A percentile compares a stretch with the other conserved stretches of the same genome.
Conservation (phyloP, 2,797 vertebrate species). For the Myotis daubentonii region DNA sequence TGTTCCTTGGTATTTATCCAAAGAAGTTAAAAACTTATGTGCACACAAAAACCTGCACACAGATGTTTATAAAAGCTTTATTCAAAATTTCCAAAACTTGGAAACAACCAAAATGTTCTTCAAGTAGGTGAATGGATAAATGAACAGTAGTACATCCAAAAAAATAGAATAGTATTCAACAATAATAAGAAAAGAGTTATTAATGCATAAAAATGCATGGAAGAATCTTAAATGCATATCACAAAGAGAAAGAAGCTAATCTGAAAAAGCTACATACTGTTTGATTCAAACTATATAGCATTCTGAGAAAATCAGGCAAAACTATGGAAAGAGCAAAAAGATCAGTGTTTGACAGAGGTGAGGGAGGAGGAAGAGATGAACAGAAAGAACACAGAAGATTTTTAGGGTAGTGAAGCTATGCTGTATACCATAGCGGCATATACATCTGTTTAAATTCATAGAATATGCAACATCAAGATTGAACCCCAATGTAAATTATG, state of each 20-base stretch:
- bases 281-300: background rate
- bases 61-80: background rate
- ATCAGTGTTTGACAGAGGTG: background rate
- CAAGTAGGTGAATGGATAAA: background rate
- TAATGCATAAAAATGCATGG: background rate
- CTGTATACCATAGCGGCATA: background rate
- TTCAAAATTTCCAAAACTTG: background rate
- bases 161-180: background rate
- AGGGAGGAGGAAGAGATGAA: background rate
- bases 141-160: background rate
- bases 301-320: background rate
- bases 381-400: background rate
- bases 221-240: background rate
- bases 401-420: background rate
- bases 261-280: background rate
- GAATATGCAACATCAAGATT: background rate
- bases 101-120: background rate
- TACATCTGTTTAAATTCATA: background rate
- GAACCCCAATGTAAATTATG: background rate
- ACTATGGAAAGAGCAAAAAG: background rate
- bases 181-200: background rate
- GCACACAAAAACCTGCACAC: background rate
- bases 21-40: background rate
- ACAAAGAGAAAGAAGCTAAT: background rate
- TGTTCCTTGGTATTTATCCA: background rate